Conservation (phyloP, 2,113 vertebrate species). For the Erythrocercus mccallii region DNA sequence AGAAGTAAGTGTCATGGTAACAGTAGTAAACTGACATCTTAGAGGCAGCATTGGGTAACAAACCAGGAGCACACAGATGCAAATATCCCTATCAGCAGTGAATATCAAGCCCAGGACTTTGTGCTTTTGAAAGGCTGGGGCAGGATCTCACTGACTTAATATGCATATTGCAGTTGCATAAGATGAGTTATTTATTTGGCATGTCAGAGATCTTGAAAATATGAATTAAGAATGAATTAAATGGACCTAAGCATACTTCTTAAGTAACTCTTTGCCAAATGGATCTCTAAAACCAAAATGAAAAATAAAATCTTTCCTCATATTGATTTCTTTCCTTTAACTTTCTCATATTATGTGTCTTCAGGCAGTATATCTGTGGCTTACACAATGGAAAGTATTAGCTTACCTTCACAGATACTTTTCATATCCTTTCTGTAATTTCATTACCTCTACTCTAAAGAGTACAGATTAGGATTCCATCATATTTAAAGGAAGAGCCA, state of each 20-base stretch:
- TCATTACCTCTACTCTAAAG: constrained; percentile 58
- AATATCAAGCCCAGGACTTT: not conserved
- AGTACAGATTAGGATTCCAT: constrained; percentile 52
- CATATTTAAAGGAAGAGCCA: constrained; percentile 42
- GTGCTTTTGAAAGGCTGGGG: not conserved
- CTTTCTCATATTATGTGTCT: constrained; percentile 59
- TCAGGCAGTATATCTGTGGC: constrained; percentile 48
- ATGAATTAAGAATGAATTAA: not conserved
- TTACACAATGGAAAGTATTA: constrained; percentile 63
- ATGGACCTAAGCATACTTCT: not conserved
- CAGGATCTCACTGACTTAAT: not conserved
- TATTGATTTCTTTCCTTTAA: constrained; percentile 50
- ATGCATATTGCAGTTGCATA: not conserved
- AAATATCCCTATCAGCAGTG: not conserved
- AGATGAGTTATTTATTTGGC: not conserved
- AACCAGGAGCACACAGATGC: not conserved
- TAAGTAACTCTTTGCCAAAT: constrained; percentile 43
- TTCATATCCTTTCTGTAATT: constrained; percentile 69
- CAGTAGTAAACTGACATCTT: not conserved
- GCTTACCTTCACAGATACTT: constrained; percentile 61
- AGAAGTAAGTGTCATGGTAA: not conserved
- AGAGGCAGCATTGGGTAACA: not conserved
- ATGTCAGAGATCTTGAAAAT: not conserved
- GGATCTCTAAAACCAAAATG: constrained; percentile 15
- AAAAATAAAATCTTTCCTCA: constrained; percentile 56